These are phyloP conservation scores for Anodontia alba DNA, from an alignment of 2,888 invertebrate species.

Conservation along the genomic window DNA sequence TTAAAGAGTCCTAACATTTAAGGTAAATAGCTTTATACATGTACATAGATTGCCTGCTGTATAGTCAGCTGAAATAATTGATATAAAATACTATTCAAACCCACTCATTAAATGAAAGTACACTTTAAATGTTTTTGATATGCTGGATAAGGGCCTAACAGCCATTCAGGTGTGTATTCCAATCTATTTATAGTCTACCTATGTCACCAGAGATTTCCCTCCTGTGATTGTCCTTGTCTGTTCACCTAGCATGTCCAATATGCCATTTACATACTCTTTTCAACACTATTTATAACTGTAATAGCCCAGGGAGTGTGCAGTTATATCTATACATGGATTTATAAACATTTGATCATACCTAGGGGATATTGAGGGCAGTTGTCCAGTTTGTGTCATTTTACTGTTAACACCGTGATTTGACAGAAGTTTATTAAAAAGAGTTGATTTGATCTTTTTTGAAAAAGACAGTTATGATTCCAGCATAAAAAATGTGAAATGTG, in stretches of 20 bases:
- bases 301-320: slow-evolving; percentile 20
- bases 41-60: too few species aligned
- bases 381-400: neutral
- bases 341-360: neutral
- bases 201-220: slow-evolving; percentile 29
- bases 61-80: neutral
- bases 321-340: slow-evolving; percentile 20
- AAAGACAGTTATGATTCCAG: neutral
- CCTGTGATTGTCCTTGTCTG: slow-evolving; percentile 32
- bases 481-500: slow-evolving; percentile 2
- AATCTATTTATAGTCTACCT: slow-evolving; percentile 6
- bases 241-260: slow-evolving; percentile 51
- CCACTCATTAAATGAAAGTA: neutral
- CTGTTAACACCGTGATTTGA: neutral
- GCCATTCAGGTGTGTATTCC: slow-evolving; percentile 9
- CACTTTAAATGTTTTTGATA: neutral
- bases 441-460: neutral
- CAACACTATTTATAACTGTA: slow-evolving; percentile 29
- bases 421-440: neutral
- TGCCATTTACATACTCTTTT: slow-evolving; percentile 42
- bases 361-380: neutral
- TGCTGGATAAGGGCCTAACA: slow-evolving; percentile 12
- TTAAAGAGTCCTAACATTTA: too few species aligned
- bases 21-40: too few species aligned
- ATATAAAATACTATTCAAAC: neutral